These are phyloP conservation scores for Homarus gammarus DNA, from an alignment of 2,888 invertebrate genomes.

Conservation along the genomic window DNA sequence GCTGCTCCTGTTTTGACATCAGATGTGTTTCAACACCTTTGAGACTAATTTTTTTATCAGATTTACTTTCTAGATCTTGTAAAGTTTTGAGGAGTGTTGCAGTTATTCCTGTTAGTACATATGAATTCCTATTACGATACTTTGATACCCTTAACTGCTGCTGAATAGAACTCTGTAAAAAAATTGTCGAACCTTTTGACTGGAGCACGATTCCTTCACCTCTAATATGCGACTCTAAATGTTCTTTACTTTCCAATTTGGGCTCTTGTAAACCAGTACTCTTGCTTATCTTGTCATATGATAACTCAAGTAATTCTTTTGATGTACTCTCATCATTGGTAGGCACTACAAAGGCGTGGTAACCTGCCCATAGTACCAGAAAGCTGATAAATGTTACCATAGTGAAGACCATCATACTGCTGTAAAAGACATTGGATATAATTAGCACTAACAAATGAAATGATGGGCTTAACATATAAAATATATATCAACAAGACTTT, in stretches of 20 bases:
- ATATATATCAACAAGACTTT: background rate
- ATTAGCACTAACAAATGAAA: background rate
- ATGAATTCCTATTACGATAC: background rate
- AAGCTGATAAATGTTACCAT: background rate
- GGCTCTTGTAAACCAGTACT: background rate
- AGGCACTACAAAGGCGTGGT: background rate
- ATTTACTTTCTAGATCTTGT: too few relatives aligned
- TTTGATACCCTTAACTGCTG: background rate
- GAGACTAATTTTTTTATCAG: too few relatives aligned
- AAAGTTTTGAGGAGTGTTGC: too few relatives aligned
- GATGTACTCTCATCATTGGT: background rate
- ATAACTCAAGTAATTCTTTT: background rate
- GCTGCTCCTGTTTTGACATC: background rate
- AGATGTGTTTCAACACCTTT: too few relatives aligned
- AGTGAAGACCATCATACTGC: background rate
- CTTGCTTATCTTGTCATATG: background rate
- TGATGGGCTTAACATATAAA: background rate
- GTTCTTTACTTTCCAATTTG: background rate
- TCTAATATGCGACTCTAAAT: background rate
- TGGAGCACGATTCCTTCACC: background rate
- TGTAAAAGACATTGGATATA: background rate
- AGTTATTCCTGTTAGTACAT: background rate
- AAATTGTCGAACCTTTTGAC: background rate
- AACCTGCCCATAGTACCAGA: background rate
- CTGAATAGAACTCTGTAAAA: background rate